Conservation (phyloP, 2,113 vertebrate species). For the Tonatia bakeri region DNA sequence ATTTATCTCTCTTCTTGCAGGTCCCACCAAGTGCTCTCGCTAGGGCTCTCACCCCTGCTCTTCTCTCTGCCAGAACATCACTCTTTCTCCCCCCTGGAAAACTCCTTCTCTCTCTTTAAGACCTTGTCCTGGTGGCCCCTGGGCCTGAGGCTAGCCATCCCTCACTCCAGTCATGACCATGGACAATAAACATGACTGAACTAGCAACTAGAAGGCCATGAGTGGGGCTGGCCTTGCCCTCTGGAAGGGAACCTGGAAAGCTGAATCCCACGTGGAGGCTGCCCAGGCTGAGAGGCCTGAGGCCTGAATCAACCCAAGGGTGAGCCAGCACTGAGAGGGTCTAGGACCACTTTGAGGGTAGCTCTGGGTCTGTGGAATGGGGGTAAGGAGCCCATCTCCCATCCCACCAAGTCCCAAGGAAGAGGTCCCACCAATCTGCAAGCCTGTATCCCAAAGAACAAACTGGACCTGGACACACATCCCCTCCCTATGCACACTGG, state of each 20-base stretch:
- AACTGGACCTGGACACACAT: too few species aligned
- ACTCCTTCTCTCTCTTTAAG: not conserved
- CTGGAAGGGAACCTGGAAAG: not conserved
- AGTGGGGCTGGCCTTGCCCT: not conserved
- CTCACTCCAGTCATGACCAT: not conserved
- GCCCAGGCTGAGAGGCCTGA: not conserved
- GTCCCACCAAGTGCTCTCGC: fast-evolving
- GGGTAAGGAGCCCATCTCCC: not conserved
- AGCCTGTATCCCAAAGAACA: not conserved
- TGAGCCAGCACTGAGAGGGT: not conserved
- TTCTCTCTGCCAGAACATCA: not conserved
- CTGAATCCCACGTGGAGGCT: not conserved
- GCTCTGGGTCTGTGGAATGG: not conserved
- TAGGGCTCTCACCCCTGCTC: fast-evolving
- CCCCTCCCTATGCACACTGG: not conserved
- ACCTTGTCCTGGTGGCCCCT: not conserved
- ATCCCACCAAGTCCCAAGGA: not conserved
- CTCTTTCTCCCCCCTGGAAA: not conserved
- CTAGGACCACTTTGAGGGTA: too few species aligned
- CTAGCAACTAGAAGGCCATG: not conserved
- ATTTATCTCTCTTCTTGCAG: not conserved
- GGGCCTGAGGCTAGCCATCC: not conserved
- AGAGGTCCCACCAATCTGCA: not conserved
- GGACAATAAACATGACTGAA: not conserved
- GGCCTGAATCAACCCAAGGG: too few species aligned